Conservation (phyloP, 2,888 invertebrate genomes). For the Chaetogeoica ovagalla region DNA sequence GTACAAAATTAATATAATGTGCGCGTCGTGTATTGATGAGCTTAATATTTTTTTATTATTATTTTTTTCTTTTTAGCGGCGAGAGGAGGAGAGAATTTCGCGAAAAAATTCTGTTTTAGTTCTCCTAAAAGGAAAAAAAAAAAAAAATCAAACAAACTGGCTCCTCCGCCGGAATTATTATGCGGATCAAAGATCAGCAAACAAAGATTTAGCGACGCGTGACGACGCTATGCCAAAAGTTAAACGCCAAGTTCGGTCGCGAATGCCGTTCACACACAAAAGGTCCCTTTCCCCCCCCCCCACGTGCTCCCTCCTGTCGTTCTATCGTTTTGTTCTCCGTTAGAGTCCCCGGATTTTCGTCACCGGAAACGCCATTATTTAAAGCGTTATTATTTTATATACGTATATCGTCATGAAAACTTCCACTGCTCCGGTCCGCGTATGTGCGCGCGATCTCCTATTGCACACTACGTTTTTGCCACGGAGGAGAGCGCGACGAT, state of each 20-base stretch:
- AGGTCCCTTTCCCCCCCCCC: background rate
- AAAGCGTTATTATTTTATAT: constrained; percentile 11
- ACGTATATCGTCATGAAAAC: constrained; percentile 35
- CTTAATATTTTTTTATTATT: no score
- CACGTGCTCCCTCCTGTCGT: background rate
- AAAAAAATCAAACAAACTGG: no score
- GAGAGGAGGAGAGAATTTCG: no score
- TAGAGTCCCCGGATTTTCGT: constrained; percentile 7
- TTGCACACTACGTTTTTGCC: background rate
- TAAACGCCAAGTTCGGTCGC: constrained; percentile 42
- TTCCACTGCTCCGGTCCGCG: constrained; percentile 33
- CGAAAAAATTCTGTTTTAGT: no score
- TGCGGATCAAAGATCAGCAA: constrained; percentile 24
- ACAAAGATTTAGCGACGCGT: constrained; percentile 5
- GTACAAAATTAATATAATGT: no score
- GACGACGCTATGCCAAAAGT: constrained; percentile 40
- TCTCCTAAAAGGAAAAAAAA: no score
- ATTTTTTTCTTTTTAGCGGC: no score
- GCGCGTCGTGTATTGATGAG: no score
- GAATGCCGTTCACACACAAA: constrained; percentile 24
- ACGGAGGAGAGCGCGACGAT: background rate
- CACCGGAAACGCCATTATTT: constrained; percentile 42
- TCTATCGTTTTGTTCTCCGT: constrained; percentile 42
- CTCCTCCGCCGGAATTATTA: background rate
- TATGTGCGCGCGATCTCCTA: background rate